Percentiles rank a stretch among this genome's conserved stretches.
Evolutionary conservation across 2,113 vertebrate species (phyloP).

Genomic region (Scomber colias): DNA sequence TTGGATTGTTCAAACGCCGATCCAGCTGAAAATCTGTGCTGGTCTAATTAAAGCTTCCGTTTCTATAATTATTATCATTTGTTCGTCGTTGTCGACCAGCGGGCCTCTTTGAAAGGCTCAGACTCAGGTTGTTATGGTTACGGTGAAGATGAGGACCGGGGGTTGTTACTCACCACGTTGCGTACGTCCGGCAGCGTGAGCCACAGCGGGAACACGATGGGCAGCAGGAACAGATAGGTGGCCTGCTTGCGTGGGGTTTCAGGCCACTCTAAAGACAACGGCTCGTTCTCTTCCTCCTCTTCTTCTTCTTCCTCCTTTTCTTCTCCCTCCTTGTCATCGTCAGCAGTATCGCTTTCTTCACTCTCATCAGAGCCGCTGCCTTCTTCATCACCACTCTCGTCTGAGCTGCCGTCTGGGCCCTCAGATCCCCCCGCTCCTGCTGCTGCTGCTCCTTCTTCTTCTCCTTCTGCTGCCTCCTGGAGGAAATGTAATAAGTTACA

Average conservation of each 20-base stretch:
- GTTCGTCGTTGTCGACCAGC: too few species aligned
- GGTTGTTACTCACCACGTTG: constrained; percentile 83
- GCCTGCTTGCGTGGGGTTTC: constrained; percentile 86
- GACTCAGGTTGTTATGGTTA: too few species aligned
- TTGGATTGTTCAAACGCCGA: background rate
- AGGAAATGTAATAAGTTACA: background rate
- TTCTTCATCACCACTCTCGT: constrained; percentile 14
- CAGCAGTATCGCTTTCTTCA: constrained; percentile 11
- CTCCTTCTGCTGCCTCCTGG: background rate
- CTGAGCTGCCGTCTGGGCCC: constrained; percentile 1
- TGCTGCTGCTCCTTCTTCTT: too few species aligned
- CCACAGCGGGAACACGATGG: constrained; percentile 95
- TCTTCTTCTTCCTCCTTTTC: constrained; percentile 60
- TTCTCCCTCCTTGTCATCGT: constrained; percentile 15
- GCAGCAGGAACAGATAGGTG: constrained; percentile 91
- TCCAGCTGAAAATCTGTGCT: background rate
- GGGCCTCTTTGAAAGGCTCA: too few species aligned
- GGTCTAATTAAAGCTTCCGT: background rate
- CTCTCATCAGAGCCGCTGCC: constrained; percentile 20
- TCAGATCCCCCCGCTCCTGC: background rate
- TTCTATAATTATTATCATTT: too few species aligned
- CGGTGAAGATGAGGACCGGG: background rate
- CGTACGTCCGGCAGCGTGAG: constrained; percentile 93
- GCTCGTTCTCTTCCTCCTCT: constrained; percentile 85
- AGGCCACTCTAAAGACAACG: constrained; percentile 93